A percentile compares a stretch with the other conserved stretches of the same genome.
Evolutionary conservation across 2,888 invertebrate species (phyloP).

Genomic region (Herminia tarsipennalis): DNA sequence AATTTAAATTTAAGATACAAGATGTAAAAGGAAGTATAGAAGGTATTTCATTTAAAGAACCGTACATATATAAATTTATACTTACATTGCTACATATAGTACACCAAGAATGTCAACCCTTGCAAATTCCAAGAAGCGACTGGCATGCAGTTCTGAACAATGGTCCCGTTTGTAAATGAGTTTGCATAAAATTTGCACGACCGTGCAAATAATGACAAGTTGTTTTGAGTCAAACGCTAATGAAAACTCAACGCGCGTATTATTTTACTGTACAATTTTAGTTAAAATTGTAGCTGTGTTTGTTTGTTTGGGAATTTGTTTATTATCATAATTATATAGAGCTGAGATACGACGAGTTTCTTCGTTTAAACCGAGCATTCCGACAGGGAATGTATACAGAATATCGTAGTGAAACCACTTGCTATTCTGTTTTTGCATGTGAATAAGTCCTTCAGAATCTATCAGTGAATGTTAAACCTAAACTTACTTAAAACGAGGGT

Average conservation of each 20-base stretch:
- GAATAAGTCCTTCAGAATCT: too few relatives aligned
- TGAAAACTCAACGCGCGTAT: slow-evolving; percentile 20
- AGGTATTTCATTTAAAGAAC: too few relatives aligned
- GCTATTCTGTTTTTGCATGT: too few relatives aligned
- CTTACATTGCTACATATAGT: slow-evolving; percentile 3
- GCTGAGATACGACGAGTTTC: too few relatives aligned
- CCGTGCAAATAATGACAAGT: slow-evolving; percentile 39
- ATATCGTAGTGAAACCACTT: too few relatives aligned
- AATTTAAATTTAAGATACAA: too few relatives aligned
- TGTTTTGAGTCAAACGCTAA: slow-evolving; percentile 44
- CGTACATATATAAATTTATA: too few relatives aligned
- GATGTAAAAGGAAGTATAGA: too few relatives aligned
- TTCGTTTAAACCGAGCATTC: too few relatives aligned
- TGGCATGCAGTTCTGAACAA: slow-evolving; percentile 29
- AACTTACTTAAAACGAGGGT: too few relatives aligned
- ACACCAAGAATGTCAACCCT: slow-evolving; percentile 21
- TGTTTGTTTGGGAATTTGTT: slow-evolving; percentile 9
- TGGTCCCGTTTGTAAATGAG: slow-evolving; percentile 44
- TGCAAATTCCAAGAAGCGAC: slow-evolving; percentile 36
- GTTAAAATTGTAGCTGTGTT: slow-evolving; percentile 10
- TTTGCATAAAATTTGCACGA: slow-evolving; percentile 58
- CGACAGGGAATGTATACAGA: too few relatives aligned
- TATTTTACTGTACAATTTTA: slow-evolving; percentile 16
- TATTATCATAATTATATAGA: not conserved
- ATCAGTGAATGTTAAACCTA: too few relatives aligned